phyloP scores from a whole-genome alignment of 2,888 invertebrate species.

The Tetrapedia diversipes region DNA sequence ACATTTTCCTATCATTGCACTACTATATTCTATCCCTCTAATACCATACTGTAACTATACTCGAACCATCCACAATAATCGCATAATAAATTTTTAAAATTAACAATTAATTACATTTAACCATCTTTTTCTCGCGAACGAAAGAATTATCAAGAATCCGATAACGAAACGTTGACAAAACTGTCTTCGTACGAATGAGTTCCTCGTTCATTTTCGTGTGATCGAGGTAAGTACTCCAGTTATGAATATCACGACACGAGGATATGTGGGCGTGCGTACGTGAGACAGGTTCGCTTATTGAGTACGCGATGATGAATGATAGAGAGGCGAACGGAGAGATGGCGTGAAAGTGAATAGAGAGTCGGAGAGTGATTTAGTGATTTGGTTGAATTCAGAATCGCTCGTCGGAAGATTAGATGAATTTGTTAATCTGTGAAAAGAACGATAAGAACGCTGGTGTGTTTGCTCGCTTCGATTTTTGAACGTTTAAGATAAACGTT shows the following conservation, averaged over 20 bases:
- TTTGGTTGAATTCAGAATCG: slow-evolving; percentile 12
- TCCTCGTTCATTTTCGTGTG: slow-evolving; percentile 49
- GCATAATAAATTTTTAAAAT: too few species aligned
- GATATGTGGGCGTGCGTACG: background rate
- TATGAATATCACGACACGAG: background rate
- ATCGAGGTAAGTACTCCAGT: slow-evolving; percentile 47
- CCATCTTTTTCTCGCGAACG: too few species aligned
- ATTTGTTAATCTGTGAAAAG: slow-evolving; percentile 10
- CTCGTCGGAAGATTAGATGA: slow-evolving; percentile 5
- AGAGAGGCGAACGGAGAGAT: background rate
- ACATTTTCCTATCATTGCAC: too few species aligned
- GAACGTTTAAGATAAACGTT: slow-evolving; percentile 11
- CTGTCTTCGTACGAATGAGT: slow-evolving; percentile 40
- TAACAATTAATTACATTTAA: too few species aligned
- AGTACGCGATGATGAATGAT: slow-evolving; percentile 15
- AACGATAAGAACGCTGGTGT: slow-evolving; percentile 19
- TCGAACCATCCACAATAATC: too few species aligned
- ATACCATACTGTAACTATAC: too few species aligned
- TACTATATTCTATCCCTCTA: too few species aligned
- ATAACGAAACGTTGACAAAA: slow-evolving; percentile 15
- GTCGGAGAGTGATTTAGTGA: slow-evolving; percentile 3
- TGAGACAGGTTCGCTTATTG: slow-evolving; percentile 10
- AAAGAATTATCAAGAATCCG: too few species aligned
- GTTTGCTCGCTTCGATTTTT: slow-evolving; percentile 9
- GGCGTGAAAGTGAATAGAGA: slow-evolving; percentile 4